These are phyloP conservation scores for Peromyscus nudipes DNA, from an alignment of 2,797 vertebrate genomes.

Conservation along the genomic window DNA sequence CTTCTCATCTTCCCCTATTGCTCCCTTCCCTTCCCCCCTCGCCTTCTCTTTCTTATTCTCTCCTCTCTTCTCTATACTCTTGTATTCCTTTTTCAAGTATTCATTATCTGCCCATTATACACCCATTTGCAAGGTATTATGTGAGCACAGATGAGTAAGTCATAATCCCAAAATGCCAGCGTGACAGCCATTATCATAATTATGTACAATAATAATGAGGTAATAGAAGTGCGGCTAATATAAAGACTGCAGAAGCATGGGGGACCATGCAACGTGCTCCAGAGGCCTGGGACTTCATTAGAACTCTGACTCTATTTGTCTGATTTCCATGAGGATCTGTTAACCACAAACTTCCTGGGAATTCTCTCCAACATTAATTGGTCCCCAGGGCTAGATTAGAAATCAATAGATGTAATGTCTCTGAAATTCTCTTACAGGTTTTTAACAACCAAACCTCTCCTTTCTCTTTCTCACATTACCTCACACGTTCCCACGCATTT, in stretches of 20 bases:
- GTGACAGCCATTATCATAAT: conserved; percentile 26
- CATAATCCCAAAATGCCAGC: neutral
- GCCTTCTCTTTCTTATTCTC: neutral
- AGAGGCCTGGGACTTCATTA: neutral
- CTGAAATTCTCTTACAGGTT: conserved; percentile 58
- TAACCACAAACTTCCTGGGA: conserved; percentile 1
- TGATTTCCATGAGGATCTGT: conserved; percentile 26
- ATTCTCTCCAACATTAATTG: conserved; percentile 51
- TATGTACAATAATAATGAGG: neutral
- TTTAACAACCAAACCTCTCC: conserved; percentile 50
- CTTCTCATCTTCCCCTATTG: no score
- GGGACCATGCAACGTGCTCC: neutral
- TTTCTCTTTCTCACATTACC: conserved; percentile 61
- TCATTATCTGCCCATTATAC: neutral
- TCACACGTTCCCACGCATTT: conserved; percentile 62
- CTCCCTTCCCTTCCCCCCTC: neutral
- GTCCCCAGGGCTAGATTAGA: conserved; percentile 16
- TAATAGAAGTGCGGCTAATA: neutral
- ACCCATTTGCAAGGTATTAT: neutral
- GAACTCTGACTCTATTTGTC: conserved; percentile 33
- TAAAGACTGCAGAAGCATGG: neutral
- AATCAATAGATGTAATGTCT: conserved; percentile 45
- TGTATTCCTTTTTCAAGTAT: conserved; percentile 31
- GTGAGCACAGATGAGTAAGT: neutral
- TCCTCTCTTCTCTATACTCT: neutral